Conservation (phyloP, 2,888 invertebrate species). For the Lutraria lutraria region DNA sequence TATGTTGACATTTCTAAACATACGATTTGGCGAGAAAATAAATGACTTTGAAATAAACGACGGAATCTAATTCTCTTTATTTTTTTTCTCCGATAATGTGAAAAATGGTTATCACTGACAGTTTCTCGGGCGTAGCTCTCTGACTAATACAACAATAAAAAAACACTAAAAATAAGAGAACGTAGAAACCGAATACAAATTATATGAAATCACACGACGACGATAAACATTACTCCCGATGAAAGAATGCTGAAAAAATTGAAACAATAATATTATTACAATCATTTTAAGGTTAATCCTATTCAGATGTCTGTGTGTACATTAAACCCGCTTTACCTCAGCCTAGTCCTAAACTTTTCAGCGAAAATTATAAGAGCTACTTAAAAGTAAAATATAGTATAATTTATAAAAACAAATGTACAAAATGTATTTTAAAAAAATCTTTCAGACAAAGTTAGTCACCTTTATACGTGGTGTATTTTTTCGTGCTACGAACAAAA, state of each 20-base stretch:
- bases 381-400: too few relatives aligned
- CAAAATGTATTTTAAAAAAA: too few relatives aligned
- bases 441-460: too few relatives aligned
- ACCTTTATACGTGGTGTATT: too few relatives aligned
- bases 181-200: neutral
- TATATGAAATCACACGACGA: neutral
- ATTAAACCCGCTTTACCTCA: neutral
- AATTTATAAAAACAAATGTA: too few relatives aligned
- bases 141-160: neutral
- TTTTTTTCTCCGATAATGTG: conserved; percentile 1
- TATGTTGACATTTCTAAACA: conserved; percentile 1
- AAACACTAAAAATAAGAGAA: neutral
- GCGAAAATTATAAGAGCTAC: neutral
- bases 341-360: neutral
- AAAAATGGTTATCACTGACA: neutral
- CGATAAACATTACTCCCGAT: neutral
- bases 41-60: neutral
- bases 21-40: conserved; percentile 1
- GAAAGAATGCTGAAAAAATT: neutral
- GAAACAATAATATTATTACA: neutral
- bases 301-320: conserved; percentile 1
- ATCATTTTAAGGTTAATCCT: neutral
- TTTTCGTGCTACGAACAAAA: too few relatives aligned
- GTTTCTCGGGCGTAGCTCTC: neutral
- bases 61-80: neutral